Evolutionary conservation across 23 tunicate genomes (phyloP), one percentile per base, ranked within the genome.

Genomic region (Ascidia mentula): DNA sequence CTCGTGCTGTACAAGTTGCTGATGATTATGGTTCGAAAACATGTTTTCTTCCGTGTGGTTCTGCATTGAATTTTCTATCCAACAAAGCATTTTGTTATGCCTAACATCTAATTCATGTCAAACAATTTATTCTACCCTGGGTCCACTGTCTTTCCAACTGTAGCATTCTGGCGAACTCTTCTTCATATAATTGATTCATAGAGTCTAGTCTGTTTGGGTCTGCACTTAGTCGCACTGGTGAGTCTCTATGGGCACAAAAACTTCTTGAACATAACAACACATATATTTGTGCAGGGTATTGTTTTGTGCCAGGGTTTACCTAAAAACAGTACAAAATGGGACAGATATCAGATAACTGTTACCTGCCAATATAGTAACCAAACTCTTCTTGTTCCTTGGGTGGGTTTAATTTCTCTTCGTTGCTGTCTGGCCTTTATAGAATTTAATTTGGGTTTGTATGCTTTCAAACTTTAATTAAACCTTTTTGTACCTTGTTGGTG

Each of bases 151-250:
- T 40, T 71, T 89, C 89, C 45, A 45, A 46, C 80, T 89, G 78
- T 34, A 89, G 37, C 86, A 89, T 80, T 28, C 60, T 81, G 40
- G 40, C 53, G 42, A 84, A 89, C 74, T 89, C 95, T 32, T 84
- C 86, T 84, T 89, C 95, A 69, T 84, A 89, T 36, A 45, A 34
- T 31, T 80, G 53, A 60, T 89, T 89, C 61, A 88, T 72, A 31
- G 26, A 46, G 34, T 46, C 77, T 60, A 89, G 72, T 45, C 59
- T 39, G 32, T 37, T 34, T 18, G 95, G 95, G 61, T 89, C 82
- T 13, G 95, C 46, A 80, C 95, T 89, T 2, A 89, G 74, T 2
- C 95, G 72, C 18, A 83, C 81, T 36, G 83, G 86, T 8, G 90
- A 73, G 34, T 79, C 74, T 53, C 90, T 86, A 32, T 15, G 15